These are phyloP conservation scores for Ascidia mentula DNA, from an alignment of 23 tunicate genomes.

Conservation along the genomic window DNA sequence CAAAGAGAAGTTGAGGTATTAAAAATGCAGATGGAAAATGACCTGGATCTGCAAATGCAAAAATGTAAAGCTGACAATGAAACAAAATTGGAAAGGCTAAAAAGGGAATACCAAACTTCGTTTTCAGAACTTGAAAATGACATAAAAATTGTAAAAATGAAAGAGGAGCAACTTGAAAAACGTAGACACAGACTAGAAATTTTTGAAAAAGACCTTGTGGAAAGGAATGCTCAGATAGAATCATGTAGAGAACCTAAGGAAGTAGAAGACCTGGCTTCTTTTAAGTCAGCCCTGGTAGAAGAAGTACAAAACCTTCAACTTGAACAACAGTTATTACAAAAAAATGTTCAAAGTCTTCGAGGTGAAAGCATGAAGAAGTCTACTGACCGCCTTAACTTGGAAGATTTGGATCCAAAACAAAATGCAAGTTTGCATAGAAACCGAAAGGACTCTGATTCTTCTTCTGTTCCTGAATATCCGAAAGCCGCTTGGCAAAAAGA, in stretches of 20 bases:
- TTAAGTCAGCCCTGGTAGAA: constrained; percentile 1
- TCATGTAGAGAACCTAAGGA: neutral
- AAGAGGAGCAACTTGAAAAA: constrained; percentile 35
- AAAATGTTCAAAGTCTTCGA: constrained; percentile 21
- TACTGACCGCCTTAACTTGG: neutral
- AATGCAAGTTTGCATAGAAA: neutral
- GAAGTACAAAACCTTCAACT: constrained; percentile 35
- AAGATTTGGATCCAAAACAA: constrained; percentile 7
- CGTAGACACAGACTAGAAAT: constrained; percentile 38
- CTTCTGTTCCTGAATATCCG: constrained; percentile 25
- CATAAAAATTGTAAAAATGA: constrained; percentile 43
- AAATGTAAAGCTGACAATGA: constrained; percentile 47
- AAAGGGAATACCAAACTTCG: constrained; percentile 35
- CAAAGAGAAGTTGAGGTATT: constrained; percentile 43
- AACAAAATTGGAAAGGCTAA: constrained; percentile 24
- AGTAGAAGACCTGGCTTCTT: neutral
- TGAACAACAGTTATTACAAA: constrained; percentile 17
- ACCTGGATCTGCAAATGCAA: constrained; percentile 50
- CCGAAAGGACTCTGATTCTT: neutral
- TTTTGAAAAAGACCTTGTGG: neutral
- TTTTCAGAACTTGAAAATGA: constrained; percentile 58
- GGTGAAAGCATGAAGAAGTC: neutral
- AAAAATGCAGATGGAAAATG: constrained; percentile 38
- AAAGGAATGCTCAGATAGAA: neutral
- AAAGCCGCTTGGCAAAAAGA: constrained; percentile 60